Evolutionary conservation across 2,888 invertebrate species (phyloP), one percentile per base, ranked within the genome.

Genomic region (Euphydryas editha): DNA sequence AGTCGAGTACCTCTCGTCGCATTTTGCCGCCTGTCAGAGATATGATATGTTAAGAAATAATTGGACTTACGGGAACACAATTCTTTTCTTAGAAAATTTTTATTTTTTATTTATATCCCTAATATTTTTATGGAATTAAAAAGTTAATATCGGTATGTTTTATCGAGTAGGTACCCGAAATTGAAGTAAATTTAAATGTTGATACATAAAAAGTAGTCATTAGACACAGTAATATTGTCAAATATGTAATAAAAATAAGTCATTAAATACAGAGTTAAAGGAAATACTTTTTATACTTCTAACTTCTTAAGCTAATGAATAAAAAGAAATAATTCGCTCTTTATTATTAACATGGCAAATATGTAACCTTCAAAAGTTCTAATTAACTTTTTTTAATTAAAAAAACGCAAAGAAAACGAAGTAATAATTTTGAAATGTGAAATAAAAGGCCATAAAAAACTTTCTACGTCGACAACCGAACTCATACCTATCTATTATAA

Each of bases 41-140:
- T 44, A 44, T 46, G 39, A 55, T 39, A 17, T 64, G 44, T 64
- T 59, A 20, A 46, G 42, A 63, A 58, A 64, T 64, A 64, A 64
- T 64, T 64, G 59, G 59, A 30, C 59, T 30, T 42, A 24, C 49
- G 30, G 37, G 37, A 20, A 36, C 44, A 44, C 18, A 58, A 30
- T 17, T 37, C 17, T 42, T 63, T 63, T 30, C 10, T 61, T 51
- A 56, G 24, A 13, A 51, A 51, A 51, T n/a, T 24, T 11, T 47
- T 24, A 13, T 51, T 51, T 21, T 5, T 44, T 44, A 44, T 44
- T 44, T 15, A 0, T 7, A 15, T 5, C 1, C n/a, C 3, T n/a
- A 44, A 44, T 5, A n/a, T 15, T 44, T 44, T 15, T n/a, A 44
- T 44, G 2, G 5, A 30, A 30, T 7, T 30, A 4, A 30, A 30